Conservation (phyloP, 2,113 vertebrate genomes). For the Toxotes chatareus region DNA sequence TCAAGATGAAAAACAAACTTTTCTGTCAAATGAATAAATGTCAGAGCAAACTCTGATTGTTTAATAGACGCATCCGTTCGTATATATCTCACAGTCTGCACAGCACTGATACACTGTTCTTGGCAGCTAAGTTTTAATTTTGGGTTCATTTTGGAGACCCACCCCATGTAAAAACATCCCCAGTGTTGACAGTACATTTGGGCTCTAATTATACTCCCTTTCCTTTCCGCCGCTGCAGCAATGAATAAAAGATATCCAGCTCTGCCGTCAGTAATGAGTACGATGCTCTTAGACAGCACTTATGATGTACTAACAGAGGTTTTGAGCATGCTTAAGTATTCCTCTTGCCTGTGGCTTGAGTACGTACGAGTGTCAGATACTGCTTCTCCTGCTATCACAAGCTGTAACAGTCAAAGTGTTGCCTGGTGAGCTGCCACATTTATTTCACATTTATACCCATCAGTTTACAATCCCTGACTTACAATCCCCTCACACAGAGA, state of each 20-base stretch:
- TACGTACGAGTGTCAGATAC: conserved; percentile 44
- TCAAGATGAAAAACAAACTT: neutral
- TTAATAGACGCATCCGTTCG: neutral
- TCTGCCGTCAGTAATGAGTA: conserved; percentile 48
- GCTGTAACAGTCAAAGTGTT: conserved; percentile 49
- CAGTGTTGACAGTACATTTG: conserved; percentile 51
- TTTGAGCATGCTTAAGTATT: conserved; percentile 54
- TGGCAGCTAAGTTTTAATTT: conserved; percentile 22
- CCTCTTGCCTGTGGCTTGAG: conserved; percentile 46
- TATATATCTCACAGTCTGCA: neutral
- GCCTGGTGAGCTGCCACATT: conserved; percentile 44
- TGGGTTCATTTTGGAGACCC: conserved; percentile 28
- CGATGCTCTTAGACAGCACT: conserved; percentile 66
- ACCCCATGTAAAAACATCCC: conserved; percentile 49
- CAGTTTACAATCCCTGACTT: conserved; percentile 30
- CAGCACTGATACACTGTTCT: neutral
- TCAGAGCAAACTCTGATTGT: neutral
- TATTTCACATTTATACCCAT: conserved; percentile 43
- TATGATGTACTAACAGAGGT: conserved; percentile 62
- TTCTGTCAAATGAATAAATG: conserved; percentile 4
- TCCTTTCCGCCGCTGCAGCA: conserved; percentile 26
- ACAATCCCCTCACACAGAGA: conserved; percentile 3
- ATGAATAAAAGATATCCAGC: conserved; percentile 60
- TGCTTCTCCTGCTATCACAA: conserved; percentile 41
- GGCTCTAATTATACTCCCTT: conserved; percentile 51